Base-by-base conservation (phyloP, 2,888 invertebrate species). In the Asteroscopus sphinx region DNA sequence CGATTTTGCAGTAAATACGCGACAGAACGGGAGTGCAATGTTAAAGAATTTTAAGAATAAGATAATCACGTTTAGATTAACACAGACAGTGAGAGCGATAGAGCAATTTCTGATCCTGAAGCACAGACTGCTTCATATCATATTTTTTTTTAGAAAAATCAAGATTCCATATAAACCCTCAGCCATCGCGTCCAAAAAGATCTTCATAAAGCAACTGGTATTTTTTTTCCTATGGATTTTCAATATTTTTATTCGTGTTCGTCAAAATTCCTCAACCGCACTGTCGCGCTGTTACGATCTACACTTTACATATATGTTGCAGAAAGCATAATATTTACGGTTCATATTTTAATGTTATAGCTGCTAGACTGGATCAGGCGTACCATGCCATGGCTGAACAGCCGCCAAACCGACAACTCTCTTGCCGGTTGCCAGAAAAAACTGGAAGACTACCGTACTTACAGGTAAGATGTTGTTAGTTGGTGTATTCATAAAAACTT, bases 391-490 rank as follows among this genome's bases (percentile, higher is more conserved):
- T 99, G 99, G 99, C 95, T 99, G 86, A 97, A 97, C 91, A 98
- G 98, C 83, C 97, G 99, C 83, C 98, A 99, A 90, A 98, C 99
- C 53, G 99, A 99, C 95, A 99, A 99, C 95, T 99, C 99, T 16
- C 96, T 99, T 84, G 98, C 98, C 73, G 99, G 99, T 59, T 98
- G 99, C 82, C 99, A 99, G 93, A 98, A 98, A 95, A 99, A 99
- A 93, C 96, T 99, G 85, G 99, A 99, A 87, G 99, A 99, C 92
- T 99, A 99, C 94, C 97, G 99, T 87, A 99, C 99, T 85, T 99
- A 99, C 95, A 96, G 99, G 86, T 93, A 79, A 17, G 25, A 9
- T 11, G 1, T 9, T 28, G 2, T 8, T 3, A 26, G 7, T 26
- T 26, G 28, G 11, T 9, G 28, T 28, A 28, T 28, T 28, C 9